These are phyloP conservation scores for Gadopsis bispinosus DNA, from an alignment of 2,797 vertebrate genomes.

Conservation along the genomic window DNA sequence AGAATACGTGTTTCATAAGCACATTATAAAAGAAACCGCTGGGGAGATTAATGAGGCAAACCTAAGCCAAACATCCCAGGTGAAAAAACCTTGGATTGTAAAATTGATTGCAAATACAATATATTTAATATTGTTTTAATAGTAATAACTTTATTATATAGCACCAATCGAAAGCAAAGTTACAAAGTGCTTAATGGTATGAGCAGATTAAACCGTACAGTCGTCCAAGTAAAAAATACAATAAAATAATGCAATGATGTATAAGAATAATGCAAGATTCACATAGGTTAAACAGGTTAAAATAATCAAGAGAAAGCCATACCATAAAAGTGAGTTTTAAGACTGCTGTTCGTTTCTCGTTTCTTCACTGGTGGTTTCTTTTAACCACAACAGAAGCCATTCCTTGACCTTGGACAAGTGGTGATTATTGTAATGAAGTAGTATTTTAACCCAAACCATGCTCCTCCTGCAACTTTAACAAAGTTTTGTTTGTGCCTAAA, in stretches of 20 bases:
- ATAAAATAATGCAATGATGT: too few relatives aligned
- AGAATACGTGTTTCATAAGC: background rate
- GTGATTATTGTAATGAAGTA: background rate
- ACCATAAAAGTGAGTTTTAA: background rate
- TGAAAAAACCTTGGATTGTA: background rate
- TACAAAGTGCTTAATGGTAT: too few relatives aligned
- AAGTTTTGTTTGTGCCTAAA: background rate
- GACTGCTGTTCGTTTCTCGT: background rate
- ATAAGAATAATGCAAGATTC: too few relatives aligned
- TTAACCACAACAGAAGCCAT: background rate
- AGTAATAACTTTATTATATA: too few relatives aligned
- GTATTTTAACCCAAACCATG: background rate
- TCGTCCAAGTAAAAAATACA: too few relatives aligned
- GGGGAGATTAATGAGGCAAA: background rate
- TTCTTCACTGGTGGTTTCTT: background rate
- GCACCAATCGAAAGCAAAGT: too few relatives aligned
- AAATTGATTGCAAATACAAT: background rate
- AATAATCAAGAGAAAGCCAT: too few relatives aligned
- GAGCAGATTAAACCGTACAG: too few relatives aligned
- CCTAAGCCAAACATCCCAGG: background rate
- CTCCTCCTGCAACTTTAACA: background rate
- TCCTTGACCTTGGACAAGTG: background rate
- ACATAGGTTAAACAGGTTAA: too few relatives aligned
- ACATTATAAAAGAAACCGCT: background rate
- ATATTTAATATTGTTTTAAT: background rate